Percentiles rank a stretch among this genome's conserved stretches.
Conservation (phyloP, 2,888 invertebrate species). For the Pheosia tremula region DNA sequence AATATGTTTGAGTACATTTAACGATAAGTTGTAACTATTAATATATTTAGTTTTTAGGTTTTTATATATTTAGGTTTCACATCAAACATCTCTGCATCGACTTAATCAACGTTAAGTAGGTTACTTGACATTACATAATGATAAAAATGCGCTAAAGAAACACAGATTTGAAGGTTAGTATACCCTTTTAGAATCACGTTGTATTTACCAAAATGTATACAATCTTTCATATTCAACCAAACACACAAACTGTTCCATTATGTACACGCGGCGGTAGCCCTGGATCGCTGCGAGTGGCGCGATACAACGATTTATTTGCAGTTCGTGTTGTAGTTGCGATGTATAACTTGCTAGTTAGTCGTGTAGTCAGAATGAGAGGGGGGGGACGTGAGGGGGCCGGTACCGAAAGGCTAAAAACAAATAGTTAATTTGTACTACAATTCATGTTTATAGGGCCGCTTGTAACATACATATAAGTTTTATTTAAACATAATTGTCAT, state of each 20-base stretch:
- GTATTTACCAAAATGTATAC: neutral
- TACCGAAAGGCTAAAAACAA: neutral
- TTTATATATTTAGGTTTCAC: too few species aligned
- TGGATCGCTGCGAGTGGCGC: neutral
- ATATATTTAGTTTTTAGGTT: too few species aligned
- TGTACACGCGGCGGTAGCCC: slow-evolving; percentile 1
- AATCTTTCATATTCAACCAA: neutral
- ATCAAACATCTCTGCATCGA: too few species aligned
- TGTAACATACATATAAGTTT: too few species aligned
- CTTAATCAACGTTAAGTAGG: too few species aligned
- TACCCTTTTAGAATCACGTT: neutral
- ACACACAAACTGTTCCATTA: neutral
- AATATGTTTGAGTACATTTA: too few species aligned
- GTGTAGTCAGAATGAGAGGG: neutral
- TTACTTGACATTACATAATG: too few species aligned
- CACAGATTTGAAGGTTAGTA: too few species aligned
- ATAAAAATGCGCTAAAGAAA: too few species aligned
- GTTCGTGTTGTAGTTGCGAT: slow-evolving; percentile 2
- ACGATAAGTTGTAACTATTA: too few species aligned
- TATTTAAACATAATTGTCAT: too few species aligned
- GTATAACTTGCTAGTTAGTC: slow-evolving; percentile 6
- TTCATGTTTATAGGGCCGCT: too few species aligned
- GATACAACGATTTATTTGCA: slow-evolving; percentile 2
- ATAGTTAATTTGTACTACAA: neutral
- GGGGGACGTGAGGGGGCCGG: neutral